Evolutionary conservation across 1,140 invertebrate genomes (phyloP), one percentile per base, ranked within the genome.

Genomic region (Drosophila malerkotliana): DNA sequence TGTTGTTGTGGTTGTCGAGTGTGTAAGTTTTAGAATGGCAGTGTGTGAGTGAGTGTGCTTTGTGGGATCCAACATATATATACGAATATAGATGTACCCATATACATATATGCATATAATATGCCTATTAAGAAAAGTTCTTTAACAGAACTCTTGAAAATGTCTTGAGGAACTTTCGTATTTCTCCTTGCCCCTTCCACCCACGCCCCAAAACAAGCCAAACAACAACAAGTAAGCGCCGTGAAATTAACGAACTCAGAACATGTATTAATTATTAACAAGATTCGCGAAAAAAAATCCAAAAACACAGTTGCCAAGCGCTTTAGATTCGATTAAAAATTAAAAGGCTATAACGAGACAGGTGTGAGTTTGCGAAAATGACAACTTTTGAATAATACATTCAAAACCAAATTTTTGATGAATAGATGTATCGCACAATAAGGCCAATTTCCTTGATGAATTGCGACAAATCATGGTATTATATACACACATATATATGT

Each of bases 41-140:
- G 44, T 32, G 55, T 60, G 55, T 77, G 63, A 12, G 61, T 28
- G 67, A 71, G 69, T 32, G 55, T 72, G 69, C 67, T 72, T 76
- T 76, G 56, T 83, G 54, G 79, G 58, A 34, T 47, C 37, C 47
- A 55, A 44, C 60, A 32, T 48, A 15, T 37, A 32, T 54, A 45
- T 55, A 60, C 37, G 10, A 37, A 32, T 52, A 66, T 3, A 44
- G 8, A 32, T 52, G 44, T 44, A 24, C 24, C 28, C 51, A 32
- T n/a, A 14, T 60, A 28, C 30, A 44, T 60, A 28, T 39, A 44
- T 39, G 67, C 28, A 41, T 48, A 44, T n/a, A 32, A 49, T 64
- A 34, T 41, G 67, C 67, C 51, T 69, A 69, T 69, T 69, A 57
- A 69, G 63, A 69, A 69, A 47, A 26, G 63, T 56, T 69, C 63